Base-by-base conservation (phyloP, 2,888 invertebrate species). In the Cephus rjabovi region DNA sequence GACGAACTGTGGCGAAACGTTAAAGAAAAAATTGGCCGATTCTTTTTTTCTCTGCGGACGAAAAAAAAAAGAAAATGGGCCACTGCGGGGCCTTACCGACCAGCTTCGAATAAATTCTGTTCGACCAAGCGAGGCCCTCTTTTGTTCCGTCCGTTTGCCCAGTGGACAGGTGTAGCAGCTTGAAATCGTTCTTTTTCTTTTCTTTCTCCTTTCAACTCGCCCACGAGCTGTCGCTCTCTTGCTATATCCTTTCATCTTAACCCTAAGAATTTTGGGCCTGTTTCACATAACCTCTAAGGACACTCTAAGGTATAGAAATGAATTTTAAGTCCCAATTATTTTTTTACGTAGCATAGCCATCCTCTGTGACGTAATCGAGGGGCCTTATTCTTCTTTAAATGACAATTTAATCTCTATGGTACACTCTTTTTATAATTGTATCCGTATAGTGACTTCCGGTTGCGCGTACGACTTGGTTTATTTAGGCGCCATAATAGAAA, bases 171-270 rank as follows among this genome's bases (percentile, higher is more conserved):
- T 86, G 87, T 83, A 82, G 81, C 80, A 74, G 79, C 83, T 81
- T 83, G 78, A 82, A 86, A 86, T 83, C 83, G 83, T 78, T 82
- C 9, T 56, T 23, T 23, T 15, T 40, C 40, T 40, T 40, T 11
- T 56, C 23, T 56, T 23, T 56, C 56, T 23, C 2, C 9, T 83
- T 76, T 80, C 76, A 84, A 86, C 83, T 83, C 86, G 86, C 85
- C 85, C 86, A 86, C 87, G 86, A 86, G 83, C 85, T 86, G 86
- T 85, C 82, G 83, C 81, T 78, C 71, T 75, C 76, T 75, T 76
- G 77, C 80, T 79, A 80, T 77, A 77, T 79, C 77, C 81, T 79
- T 81, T 71, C 71, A 75, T 77, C 1, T 34, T 1, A 12, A 31
- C 12, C 23, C 9, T 23, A 56, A 9, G 56, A 56, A 56, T 56